Evolutionary conservation across 2,113 vertebrate genomes (phyloP).

Genomic region (Leuciscus idus): DNA sequence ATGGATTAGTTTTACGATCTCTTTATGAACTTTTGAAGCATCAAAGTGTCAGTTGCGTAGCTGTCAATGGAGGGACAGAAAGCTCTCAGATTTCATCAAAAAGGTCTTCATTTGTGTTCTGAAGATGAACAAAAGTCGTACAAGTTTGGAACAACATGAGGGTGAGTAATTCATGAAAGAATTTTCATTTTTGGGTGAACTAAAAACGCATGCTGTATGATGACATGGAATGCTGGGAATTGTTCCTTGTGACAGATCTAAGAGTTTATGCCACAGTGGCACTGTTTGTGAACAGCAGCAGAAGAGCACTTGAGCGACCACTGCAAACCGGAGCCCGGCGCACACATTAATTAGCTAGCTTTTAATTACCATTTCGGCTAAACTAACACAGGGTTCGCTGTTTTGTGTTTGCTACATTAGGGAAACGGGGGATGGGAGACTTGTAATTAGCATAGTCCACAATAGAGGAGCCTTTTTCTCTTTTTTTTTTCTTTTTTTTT

Average conservation of each 20-base stretch:
- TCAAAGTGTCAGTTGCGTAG: no score
- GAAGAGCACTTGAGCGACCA: conserved; percentile 59
- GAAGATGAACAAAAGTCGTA: no score
- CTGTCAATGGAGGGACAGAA: no score
- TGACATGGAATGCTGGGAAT: conserved; percentile 23
- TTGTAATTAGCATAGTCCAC: conserved; percentile 59
- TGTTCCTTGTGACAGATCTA: conserved; percentile 31
- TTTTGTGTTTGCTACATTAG: conserved; percentile 54
- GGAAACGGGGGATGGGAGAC: conserved; percentile 37
- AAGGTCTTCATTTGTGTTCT: no score
- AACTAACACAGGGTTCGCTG: conserved; percentile 63
- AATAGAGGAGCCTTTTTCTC: conserved; percentile 52
- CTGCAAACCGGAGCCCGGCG: conserved; percentile 54
- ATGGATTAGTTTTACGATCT: no score
- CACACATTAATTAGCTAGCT: conserved; percentile 66
- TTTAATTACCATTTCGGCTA: conserved; percentile 71
- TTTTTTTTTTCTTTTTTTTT: conserved; percentile 7
- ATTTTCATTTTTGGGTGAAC: no score
- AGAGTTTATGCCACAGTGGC: conserved; percentile 41
- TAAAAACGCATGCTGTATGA: conserved; percentile 4
- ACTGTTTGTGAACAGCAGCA: conserved; percentile 48
- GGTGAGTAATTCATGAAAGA: no score
- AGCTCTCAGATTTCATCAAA: no score
- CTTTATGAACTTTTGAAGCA: no score
- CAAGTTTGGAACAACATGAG: no score